Base-by-base conservation (phyloP, 2,888 invertebrate species). In the Venustoraphidia nigricollis region DNA sequence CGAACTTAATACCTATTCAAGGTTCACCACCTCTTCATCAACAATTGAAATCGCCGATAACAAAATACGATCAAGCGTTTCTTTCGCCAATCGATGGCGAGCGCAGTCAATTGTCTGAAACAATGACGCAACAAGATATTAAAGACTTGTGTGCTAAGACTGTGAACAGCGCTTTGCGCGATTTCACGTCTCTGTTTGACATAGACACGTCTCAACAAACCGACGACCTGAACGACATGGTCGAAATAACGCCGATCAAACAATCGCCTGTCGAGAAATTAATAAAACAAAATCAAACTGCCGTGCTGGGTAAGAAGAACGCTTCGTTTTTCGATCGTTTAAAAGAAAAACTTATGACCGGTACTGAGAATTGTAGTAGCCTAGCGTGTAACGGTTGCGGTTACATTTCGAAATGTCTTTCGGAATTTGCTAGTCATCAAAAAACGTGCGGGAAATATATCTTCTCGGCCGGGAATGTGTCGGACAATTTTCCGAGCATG, bases 251-350 rank as follows among this genome's bases (percentile, higher is more conserved):
- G 47, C 63, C 63, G 52, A 59, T 64, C 49, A 59, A 62, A 50
- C 63, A 63, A 37, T 55, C 60, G 48, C 53, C 57, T 14, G 51
- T 54, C 44, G 57, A 45, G 27, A 50, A 45, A n/a, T 34, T 49
- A 36, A 47, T 17, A 45, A 50, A 44, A 41, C 38, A 50, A 48
- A 39, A 54, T 53, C 38, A 54, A 48, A 50, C 53, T 14, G 54
- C 57, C 27, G 50, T 51, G 36, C 41, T 73, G 55, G 73, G 73
- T 55, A 79, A 78, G 66, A 82, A 82, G 63, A 81, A 81, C 57
- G 78, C 81, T 41, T 84, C 85, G 41, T 88, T 89, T 62, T 88
- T 90, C 59, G 88, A 90, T 59, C 81, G 79, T 62, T 67, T 90
- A 36, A 86, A 87, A 66, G 82, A 84, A 64, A 80, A 83, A 60